phyloP scores from a whole-genome alignment of 2,888 invertebrate species.

The Hydropsyche betteni region DNA sequence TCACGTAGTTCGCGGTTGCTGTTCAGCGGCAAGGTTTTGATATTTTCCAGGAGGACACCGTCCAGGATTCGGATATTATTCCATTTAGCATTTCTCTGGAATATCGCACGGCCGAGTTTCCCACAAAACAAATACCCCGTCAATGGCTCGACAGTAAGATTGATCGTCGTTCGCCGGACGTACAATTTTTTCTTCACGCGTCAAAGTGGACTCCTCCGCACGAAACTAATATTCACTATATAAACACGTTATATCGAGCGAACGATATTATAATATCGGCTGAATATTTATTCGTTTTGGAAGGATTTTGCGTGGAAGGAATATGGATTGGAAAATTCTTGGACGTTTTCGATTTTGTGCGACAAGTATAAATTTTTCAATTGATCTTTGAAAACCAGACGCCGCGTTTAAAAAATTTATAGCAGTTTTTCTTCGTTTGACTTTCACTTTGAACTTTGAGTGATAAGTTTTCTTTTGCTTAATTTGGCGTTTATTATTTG shows the following conservation, averaged over 20 bases:
- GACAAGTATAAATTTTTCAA: too few species aligned
- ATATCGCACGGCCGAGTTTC: conserved; percentile 17
- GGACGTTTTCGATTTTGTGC: too few species aligned
- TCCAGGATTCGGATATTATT: conserved; percentile 28
- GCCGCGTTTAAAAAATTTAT: too few species aligned
- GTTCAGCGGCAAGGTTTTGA: background rate
- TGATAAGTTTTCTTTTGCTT: too few species aligned
- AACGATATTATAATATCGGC: background rate
- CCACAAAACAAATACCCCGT: conserved; percentile 47
- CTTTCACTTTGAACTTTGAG: too few species aligned
- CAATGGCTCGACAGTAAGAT: conserved; percentile 49
- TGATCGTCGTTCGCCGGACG: conserved; percentile 45
- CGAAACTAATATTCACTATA: conserved; percentile 26
- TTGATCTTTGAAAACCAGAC: too few species aligned
- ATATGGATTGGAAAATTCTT: too few species aligned
- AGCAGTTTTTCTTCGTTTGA: too few species aligned
- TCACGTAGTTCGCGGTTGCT: background rate
- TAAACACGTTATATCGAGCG: conserved; percentile 5
- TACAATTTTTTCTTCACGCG: conserved; percentile 44
- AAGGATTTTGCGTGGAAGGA: too few species aligned
- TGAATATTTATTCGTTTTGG: too few species aligned
- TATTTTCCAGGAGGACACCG: conserved; percentile 3
- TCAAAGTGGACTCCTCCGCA: conserved; percentile 39
- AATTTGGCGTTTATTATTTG: too few species aligned
- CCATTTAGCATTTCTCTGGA: conserved; percentile 33